Evolutionary conservation across 37 sponge, comb jelly and placozoan species (phyloP).

Genomic region (Halisarca cf. caerulea): DNA sequence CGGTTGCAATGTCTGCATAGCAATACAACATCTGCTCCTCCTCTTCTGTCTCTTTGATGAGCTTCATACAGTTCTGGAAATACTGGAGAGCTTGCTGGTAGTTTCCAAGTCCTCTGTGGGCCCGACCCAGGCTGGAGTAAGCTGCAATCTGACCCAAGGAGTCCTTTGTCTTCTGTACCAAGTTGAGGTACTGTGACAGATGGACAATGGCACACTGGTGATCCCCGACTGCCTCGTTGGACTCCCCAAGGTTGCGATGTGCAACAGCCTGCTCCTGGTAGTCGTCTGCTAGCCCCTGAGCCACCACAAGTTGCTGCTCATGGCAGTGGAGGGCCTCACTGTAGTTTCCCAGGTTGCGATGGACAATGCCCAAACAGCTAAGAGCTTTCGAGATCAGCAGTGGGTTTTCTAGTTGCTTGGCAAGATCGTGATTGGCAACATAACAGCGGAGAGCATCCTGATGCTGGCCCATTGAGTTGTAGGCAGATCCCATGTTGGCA

Average conservation of each 20-base stretch:
- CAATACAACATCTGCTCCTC: slow-evolving; percentile 78
- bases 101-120: slow-evolving; percentile 76
- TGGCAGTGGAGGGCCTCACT: slow-evolving; percentile 76
- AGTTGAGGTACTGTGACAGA: slow-evolving; percentile 69
- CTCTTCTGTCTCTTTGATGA: slow-evolving; percentile 57
- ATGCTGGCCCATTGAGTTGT: slow-evolving; percentile 67
- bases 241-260: slow-evolving; percentile 88
- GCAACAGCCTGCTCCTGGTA: slow-evolving; percentile 73
- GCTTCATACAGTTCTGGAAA: slow-evolving; percentile 74
- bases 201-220: slow-evolving; percentile 57
- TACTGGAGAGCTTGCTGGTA: slow-evolving; percentile 55
- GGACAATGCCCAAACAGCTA: slow-evolving; percentile 83
- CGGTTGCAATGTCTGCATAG: slow-evolving; percentile 84
- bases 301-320: slow-evolving; percentile 62
- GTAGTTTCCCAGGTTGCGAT: slow-evolving; percentile 75
- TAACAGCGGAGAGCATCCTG: slow-evolving; percentile 76
- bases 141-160: slow-evolving; percentile 64
- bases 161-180: slow-evolving; percentile 49
- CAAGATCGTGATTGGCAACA: slow-evolving; percentile 64
- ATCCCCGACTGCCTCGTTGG: slow-evolving; percentile 77
- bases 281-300: slow-evolving; percentile 55
- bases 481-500: slow-evolving; percentile 80
- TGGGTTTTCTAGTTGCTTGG: slow-evolving; percentile 74
- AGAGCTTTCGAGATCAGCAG: slow-evolving; percentile 71
- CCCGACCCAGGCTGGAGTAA: slow-evolving; percentile 76